A percentile compares a stretch with the other conserved stretches of the same genome.
Conservation (phyloP, 2,113 vertebrate species). For the Ophiodon elongatus region DNA sequence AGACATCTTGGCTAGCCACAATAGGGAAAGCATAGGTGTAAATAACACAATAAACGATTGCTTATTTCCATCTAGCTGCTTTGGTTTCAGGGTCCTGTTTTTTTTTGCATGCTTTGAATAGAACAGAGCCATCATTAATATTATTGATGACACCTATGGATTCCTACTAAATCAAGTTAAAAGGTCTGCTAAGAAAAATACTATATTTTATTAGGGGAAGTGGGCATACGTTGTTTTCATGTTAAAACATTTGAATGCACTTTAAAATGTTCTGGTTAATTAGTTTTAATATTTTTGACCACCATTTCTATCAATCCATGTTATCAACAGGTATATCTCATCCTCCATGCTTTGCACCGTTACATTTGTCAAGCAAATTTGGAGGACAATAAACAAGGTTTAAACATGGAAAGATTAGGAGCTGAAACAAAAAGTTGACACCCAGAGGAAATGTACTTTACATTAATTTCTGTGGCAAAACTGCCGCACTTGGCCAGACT, state of each 20-base stretch:
- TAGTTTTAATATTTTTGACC: background rate
- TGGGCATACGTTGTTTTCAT: background rate
- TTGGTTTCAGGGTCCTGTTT: background rate
- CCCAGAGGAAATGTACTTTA: slow-evolving; percentile 56
- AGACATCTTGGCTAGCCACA: background rate
- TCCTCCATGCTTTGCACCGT: background rate
- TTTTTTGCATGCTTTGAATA: background rate
- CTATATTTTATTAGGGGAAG: background rate
- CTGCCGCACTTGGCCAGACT: slow-evolving; percentile 59
- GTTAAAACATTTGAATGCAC: background rate
- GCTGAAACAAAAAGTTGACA: slow-evolving; percentile 56
- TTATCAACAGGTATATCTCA: slow-evolving; percentile 20
- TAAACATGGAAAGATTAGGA: slow-evolving; percentile 48
- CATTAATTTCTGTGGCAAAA: slow-evolving; percentile 46
- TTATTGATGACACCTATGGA: background rate
- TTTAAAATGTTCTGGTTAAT: background rate
- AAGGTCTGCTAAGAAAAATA: background rate
- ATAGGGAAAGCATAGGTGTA: background rate
- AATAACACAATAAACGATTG: background rate
- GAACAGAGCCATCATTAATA: background rate
- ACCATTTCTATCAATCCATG: background rate
- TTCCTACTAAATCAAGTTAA: background rate
- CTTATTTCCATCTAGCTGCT: background rate
- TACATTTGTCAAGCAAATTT: slow-evolving; percentile 4
- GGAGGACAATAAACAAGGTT: slow-evolving; percentile 31